Evolutionary conservation across 2,888 invertebrate species (phyloP).

Genomic region (Gibbula magus): DNA sequence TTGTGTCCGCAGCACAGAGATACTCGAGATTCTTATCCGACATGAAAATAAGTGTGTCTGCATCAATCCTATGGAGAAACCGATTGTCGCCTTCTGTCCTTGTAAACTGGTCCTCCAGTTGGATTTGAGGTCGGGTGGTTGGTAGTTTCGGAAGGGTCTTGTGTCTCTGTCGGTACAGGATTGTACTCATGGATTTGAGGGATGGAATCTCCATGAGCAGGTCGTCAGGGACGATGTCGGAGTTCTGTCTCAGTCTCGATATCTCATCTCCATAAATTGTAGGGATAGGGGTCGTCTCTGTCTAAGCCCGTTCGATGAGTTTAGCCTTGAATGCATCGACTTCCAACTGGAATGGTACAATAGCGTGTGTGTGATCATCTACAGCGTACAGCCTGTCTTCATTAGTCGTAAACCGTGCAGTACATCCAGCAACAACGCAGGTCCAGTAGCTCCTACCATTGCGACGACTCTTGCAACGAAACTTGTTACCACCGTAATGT

Average conservation of each 20-base stretch:
- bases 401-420: neutral
- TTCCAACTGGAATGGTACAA: neutral
- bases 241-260: neutral
- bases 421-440: neutral
- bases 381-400: neutral
- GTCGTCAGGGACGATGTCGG: neutral
- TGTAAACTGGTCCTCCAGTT: neutral
- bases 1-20: too few species aligned
- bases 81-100: too few species aligned
- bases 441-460: neutral
- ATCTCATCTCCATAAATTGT: neutral
- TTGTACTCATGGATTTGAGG: neutral
- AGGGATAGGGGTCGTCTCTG: neutral
- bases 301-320: neutral
- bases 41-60: too few species aligned
- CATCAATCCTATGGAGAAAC: too few species aligned
- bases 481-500: neutral
- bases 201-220: neutral
- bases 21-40: too few species aligned
- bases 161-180: neutral
- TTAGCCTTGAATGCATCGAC: neutral
- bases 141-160: neutral
- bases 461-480: neutral
- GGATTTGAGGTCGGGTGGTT: neutral
- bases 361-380: neutral